Percentiles rank a stretch among this genome's conserved stretches.
phyloP scores from a whole-genome alignment of 1,140 invertebrate species.

The Lepidotrigona ventralis region DNA sequence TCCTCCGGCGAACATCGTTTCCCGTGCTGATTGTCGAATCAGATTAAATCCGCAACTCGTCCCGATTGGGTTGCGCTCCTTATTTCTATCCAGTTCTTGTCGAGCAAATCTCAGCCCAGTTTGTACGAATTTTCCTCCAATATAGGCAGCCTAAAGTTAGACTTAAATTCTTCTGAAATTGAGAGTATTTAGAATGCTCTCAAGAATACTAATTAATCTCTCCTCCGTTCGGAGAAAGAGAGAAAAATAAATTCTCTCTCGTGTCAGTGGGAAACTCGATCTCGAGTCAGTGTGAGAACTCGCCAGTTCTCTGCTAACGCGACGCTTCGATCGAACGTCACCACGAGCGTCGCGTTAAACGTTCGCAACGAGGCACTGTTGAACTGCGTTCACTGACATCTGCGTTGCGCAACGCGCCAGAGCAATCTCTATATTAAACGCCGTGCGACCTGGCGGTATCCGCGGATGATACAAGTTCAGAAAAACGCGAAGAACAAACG shows the following conservation, averaged over 20 bases:
- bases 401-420: background rate
- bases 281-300: too few species aligned
- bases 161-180: background rate
- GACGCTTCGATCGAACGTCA: background rate
- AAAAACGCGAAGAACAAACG: conserved; percentile 37
- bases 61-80: background rate
- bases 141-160: background rate
- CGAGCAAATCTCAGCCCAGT: too few species aligned
- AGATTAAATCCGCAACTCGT: background rate
- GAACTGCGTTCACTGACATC: conserved; percentile 4
- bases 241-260: too few species aligned
- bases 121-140: background rate
- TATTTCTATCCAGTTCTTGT: conserved; percentile 8
- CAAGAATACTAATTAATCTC: too few species aligned
- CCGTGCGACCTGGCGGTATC: background rate
- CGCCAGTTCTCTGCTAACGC: too few species aligned
- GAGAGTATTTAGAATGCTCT: background rate
- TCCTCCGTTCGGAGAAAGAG: too few species aligned
- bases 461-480: conserved; percentile 42
- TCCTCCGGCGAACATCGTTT: conserved; percentile 10
- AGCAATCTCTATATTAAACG: conserved; percentile 11
- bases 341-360: background rate
- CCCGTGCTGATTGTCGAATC: conserved; percentile 22
- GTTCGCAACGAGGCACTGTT: background rate
- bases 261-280: too few species aligned